phyloP scores from a whole-genome alignment of 2,888 invertebrate genomes.

The Fissipunctia ypsillon region DNA sequence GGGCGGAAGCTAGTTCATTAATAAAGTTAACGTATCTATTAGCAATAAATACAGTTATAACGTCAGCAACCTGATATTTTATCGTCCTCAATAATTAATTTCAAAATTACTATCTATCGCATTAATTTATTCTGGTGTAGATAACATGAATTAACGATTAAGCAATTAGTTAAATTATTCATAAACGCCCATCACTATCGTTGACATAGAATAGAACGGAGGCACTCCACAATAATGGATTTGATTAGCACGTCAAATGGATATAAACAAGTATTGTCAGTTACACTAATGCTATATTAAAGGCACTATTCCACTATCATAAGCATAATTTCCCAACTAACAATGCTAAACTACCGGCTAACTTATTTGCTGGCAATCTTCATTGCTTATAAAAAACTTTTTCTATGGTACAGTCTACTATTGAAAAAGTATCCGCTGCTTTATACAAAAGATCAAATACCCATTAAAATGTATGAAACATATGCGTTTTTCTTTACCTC shows the following conservation, averaged over 20 bases:
- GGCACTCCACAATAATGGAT: constrained; percentile 43
- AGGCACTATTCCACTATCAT: not conserved
- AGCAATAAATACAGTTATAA: not conserved
- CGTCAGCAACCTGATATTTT: constrained; percentile 1
- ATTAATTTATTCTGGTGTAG: constrained; percentile 36
- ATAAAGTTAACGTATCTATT: not conserved
- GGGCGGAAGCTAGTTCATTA: no score
- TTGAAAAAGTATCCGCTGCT: not conserved
- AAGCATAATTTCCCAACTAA: not conserved
- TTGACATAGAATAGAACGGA: constrained; percentile 44
- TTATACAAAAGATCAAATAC: not conserved
- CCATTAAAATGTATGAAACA: not conserved
- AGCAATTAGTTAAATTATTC: constrained; percentile 58
- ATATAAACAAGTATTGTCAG: constrained; percentile 29
- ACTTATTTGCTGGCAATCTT: not conserved
- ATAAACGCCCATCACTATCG: constrained; percentile 54
- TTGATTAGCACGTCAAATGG: constrained; percentile 56
- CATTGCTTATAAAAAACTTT: not conserved
- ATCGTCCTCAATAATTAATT: constrained; percentile 38
- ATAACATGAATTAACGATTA: constrained; percentile 49
- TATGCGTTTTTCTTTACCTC: not conserved
- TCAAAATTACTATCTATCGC: constrained; percentile 31
- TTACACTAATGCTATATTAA: constrained; percentile 26
- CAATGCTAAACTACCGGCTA: not conserved
- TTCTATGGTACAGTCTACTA: not conserved